These are phyloP conservation scores for Myotis lucifugus DNA, from an alignment of 2,113 vertebrate species.

Conservation along the genomic window DNA sequence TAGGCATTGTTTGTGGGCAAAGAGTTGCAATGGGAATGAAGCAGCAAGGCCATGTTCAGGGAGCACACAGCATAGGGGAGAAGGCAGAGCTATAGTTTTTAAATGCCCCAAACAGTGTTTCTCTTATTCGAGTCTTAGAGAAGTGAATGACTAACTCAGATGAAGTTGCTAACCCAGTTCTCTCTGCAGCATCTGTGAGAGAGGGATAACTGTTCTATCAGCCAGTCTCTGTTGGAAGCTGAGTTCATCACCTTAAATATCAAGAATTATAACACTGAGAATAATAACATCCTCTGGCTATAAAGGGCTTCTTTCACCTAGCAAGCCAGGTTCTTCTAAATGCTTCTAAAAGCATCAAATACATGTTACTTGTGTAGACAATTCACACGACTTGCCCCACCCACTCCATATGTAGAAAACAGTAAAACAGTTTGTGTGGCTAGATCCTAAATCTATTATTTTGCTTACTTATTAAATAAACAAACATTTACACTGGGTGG, in stretches of 20 bases:
- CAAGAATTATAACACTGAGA: not conserved
- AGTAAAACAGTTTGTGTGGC: not conserved
- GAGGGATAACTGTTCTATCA: not conserved
- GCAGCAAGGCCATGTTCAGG: not conserved
- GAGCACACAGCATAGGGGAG: not conserved
- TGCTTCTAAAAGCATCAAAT: not conserved
- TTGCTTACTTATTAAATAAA: not conserved
- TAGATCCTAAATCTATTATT: not conserved
- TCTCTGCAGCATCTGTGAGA: not conserved
- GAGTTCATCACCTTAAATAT: not conserved
- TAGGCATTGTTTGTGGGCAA: not conserved
- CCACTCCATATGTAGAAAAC: not conserved
- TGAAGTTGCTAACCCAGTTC: not conserved
- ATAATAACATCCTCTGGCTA: not conserved
- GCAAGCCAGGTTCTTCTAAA: not conserved
- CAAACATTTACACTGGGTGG: not conserved
- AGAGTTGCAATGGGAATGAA: fast-evolving
- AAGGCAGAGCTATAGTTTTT: not conserved
- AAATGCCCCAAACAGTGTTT: not conserved
- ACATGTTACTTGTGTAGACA: not conserved
- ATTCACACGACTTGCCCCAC: not conserved
- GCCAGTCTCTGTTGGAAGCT: not conserved
- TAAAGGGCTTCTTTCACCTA: not conserved
- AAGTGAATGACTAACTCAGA: not conserved
- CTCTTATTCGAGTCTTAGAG: not conserved